Conservation (phyloP, 2,888 invertebrate species). For the Gisinianus flammeolus region DNA sequence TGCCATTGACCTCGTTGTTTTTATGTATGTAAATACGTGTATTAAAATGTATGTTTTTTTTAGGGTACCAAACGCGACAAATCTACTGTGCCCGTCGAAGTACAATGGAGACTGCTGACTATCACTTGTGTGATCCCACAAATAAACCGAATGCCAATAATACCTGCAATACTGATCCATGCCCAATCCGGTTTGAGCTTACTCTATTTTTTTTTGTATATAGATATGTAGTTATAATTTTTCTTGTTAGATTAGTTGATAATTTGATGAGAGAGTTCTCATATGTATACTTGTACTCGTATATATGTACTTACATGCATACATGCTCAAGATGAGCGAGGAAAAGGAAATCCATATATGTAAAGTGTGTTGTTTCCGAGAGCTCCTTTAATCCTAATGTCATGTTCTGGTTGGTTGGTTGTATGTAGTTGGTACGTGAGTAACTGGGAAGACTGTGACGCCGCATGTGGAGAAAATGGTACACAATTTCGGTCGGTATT, state of each 20-base stretch:
- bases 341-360: no score
- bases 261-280: neutral
- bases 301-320: no score
- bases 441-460: conserved; percentile 82
- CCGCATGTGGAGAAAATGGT: conserved; percentile 73
- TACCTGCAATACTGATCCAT: conserved; percentile 76
- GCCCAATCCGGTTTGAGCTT: conserved; percentile 69
- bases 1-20: no score
- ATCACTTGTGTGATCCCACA: conserved; percentile 77
- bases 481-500: conserved; percentile 66
- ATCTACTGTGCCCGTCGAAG: conserved; percentile 81
- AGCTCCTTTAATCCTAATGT: no score
- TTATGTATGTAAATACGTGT: no score
- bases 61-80: conserved; percentile 76
- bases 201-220: no score
- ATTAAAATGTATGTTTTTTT: conserved; percentile 20
- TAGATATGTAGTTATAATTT: no score
- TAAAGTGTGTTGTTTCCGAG: no score
- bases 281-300: no score
- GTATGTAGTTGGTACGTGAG: conserved; percentile 71
- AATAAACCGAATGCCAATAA: conserved; percentile 74
- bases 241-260: no score
- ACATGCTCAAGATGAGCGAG: no score
- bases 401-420: no score
- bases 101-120: conserved; percentile 74